Evolutionary conservation across 2,113 vertebrate species (phyloP).

Genomic region (Neotoma lepida): DNA sequence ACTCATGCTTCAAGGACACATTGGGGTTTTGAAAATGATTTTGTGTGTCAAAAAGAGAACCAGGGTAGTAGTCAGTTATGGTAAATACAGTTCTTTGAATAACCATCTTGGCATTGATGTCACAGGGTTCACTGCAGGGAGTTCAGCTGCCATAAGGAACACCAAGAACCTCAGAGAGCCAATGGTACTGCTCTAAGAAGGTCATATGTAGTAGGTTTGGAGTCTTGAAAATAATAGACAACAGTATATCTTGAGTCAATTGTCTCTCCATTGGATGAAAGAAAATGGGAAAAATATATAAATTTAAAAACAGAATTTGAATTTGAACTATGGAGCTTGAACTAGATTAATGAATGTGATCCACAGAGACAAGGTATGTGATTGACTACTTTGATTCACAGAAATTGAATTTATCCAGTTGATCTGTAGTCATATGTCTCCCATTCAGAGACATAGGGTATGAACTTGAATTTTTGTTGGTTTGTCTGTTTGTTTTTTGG

Average conservation of each 20-base stretch:
- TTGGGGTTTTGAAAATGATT: neutral
- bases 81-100: neutral
- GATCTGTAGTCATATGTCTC: neutral
- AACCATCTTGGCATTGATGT: no score
- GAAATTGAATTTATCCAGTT: neutral
- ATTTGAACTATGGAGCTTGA: neutral
- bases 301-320: neutral
- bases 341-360: neutral
- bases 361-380: neutral
- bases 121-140: neutral
- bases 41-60: neutral
- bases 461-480: neutral
- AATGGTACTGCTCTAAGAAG: neutral
- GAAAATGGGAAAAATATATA: neutral
- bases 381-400: neutral
- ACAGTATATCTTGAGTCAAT: neutral
- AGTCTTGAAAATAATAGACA: neutral
- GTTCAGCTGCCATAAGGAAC: neutral
- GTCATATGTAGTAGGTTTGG: neutral
- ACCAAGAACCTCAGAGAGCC: neutral
- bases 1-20: neutral
- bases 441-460: neutral
- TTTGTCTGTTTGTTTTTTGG: no score
- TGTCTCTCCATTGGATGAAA: neutral
- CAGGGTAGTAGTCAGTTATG: neutral